Base-by-base conservation (phyloP, 2,888 invertebrate genomes). In the Holacanthella duospinosa region DNA sequence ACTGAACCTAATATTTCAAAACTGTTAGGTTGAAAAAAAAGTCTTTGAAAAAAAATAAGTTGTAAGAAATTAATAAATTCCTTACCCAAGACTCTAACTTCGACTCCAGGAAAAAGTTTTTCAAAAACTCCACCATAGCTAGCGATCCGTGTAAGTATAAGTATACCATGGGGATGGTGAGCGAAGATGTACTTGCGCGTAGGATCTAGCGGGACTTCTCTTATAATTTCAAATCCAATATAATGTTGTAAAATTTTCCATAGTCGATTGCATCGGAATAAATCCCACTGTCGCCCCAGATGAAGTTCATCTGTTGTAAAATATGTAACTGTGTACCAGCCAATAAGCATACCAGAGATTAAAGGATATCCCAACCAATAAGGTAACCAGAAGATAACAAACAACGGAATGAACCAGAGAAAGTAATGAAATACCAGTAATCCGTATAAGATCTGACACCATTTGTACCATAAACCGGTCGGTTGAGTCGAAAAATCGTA, bases 131-230 rank as follows among this genome's bases (percentile, higher is more conserved):
- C 63, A 29, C 61, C 65, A 61, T 66, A 63, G 28, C 43, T 61
- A 24, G 58, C 27, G n/a, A 56, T 60, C 26, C 65, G 59, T 28
- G 62, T 61, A 26, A 65, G 36, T 25, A 65, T 62, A n/a, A 65
- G 55, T 21, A 65, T 65, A 21, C 65, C 65, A 43, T 66, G 65
- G 2, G 65, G 65, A 61, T 66, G 65, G 36, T 44, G 48, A n/a
- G 48, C 65, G 55, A 63, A 66, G 26, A 66, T 66, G 53, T 66
- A 66, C 43, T 66, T 48, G 12, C 65, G 29, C 19, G 60, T 63
- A n/a, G 63, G 58, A 56, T 66, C 65, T 36, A 66, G 28, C 43
- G 63, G 57, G 16, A 55, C 61, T 21, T 66, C 65, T n/a, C 65
- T 48, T 4, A 66, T 63, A 2, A 66, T 43, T 59, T 66, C 65